Evolutionary conservation across 2,113 vertebrate genomes (phyloP).

Genomic region (Heterochromis multidens): DNA sequence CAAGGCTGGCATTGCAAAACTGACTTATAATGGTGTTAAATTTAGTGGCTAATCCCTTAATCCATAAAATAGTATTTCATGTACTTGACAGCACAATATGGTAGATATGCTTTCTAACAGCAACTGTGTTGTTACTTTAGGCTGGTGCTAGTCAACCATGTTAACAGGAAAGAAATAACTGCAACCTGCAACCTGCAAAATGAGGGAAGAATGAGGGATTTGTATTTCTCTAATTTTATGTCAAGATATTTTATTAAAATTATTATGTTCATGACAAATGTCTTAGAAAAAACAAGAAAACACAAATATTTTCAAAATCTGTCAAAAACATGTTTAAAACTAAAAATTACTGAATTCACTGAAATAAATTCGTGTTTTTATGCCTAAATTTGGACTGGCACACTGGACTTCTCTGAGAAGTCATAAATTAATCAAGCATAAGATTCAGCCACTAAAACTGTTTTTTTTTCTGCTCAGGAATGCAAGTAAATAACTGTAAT

Average conservation of each 20-base stretch:
- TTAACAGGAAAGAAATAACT: neutral
- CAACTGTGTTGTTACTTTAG: neutral
- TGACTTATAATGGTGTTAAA: neutral
- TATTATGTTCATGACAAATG: neutral
- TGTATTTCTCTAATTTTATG: neutral
- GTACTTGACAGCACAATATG: neutral
- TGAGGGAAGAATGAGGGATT: neutral
- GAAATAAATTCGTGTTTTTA: too few relatives aligned
- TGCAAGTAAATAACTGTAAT: neutral
- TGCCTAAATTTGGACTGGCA: neutral
- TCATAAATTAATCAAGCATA: neutral
- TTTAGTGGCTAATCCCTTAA: neutral
- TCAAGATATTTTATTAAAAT: neutral
- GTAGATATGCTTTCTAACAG: neutral
- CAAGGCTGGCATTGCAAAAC: neutral
- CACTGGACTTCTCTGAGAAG: neutral
- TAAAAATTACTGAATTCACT: neutral
- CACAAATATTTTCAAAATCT: neutral
- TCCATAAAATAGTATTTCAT: neutral
- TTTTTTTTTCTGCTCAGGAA: neutral
- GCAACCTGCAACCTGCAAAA: neutral
- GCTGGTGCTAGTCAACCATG: neutral
- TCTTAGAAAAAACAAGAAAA: neutral
- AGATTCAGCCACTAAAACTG: neutral
- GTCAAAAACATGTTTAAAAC: neutral